These are phyloP conservation scores for Meloidogyne hapla DNA, from an alignment of 1,140 invertebrate genomes.

Conservation along the genomic window DNA sequence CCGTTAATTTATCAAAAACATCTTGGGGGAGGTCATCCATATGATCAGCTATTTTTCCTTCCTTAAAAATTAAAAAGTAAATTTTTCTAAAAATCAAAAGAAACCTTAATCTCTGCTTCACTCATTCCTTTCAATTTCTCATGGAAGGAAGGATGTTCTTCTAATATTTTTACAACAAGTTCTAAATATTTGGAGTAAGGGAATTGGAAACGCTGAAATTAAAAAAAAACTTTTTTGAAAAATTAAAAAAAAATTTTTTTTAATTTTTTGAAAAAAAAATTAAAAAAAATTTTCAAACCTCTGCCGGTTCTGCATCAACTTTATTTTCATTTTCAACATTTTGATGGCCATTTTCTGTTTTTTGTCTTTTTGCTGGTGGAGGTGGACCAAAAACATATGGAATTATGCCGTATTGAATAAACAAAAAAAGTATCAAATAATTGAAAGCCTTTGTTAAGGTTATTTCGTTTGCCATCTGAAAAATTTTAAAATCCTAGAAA, in stretches of 20 bases:
- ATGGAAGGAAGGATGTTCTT: conserved; percentile 58
- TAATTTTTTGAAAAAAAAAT: conserved; percentile 24
- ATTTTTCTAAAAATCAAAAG: not conserved
- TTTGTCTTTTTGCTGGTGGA: conserved; percentile 29
- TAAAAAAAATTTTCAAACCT: conserved; percentile 1
- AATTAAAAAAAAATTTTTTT: conserved; percentile 36
- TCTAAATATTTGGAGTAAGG: conserved; percentile 63
- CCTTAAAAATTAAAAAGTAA: conserved; percentile 35
- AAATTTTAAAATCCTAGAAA: too few relatives aligned
- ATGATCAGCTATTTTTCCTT: conserved; percentile 62
- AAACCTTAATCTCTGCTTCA: conserved; percentile 63
- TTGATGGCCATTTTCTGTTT: not conserved
- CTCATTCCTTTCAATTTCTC: conserved; percentile 56
- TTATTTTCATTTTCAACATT: conserved; percentile 12
- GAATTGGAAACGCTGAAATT: conserved; percentile 57
- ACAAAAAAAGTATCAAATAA: not conserved
- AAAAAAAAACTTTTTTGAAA: not conserved
- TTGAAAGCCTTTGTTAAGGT: not conserved
- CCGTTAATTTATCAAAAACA: conserved; percentile 58
- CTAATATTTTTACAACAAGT: conserved; percentile 61
- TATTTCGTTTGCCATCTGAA: not conserved
- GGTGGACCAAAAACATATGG: conserved; percentile 6
- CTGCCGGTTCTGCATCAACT: not conserved
- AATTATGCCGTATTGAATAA: conserved; percentile 2
- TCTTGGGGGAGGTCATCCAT: conserved; percentile 53